A percentile compares a stretch with the other conserved stretches of the same genome.
Evolutionary conservation across 2,113 vertebrate species (phyloP).

Genomic region (Pteronura brasiliensis): DNA sequence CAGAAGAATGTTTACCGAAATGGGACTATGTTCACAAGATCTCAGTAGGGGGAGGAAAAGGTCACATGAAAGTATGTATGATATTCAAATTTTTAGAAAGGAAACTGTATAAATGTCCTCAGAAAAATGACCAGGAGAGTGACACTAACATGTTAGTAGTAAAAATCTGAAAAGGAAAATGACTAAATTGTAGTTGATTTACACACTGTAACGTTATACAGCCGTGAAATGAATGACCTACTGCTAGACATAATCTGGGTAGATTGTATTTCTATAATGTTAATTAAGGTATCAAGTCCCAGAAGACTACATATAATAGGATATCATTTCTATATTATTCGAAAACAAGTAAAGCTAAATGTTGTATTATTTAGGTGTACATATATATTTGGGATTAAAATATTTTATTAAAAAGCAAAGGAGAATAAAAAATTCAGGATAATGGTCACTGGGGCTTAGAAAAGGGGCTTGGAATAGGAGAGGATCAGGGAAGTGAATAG

Average conservation of each 20-base stretch:
- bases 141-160: background rate
- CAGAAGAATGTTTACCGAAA: constrained; percentile 4
- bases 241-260: background rate
- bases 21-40: background rate
- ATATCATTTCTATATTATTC: constrained; percentile 25
- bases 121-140: background rate
- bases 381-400: background rate
- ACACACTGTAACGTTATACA: background rate
- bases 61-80: background rate
- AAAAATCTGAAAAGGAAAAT: background rate
- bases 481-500: background rate
- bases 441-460: background rate
- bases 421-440: background rate
- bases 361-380: background rate
- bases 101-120: background rate
- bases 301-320: background rate
- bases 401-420: constrained; percentile 3
- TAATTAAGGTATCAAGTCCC: background rate
- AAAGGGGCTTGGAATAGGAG: background rate
- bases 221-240: background rate
- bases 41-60: background rate
- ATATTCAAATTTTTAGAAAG: background rate
- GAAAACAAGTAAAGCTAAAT: background rate
- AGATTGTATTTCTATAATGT: constrained; percentile 14
- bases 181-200: background rate